These are phyloP conservation scores for Dioctria rufipes DNA, from an alignment of 2,888 invertebrate genomes.

Conservation along the genomic window DNA sequence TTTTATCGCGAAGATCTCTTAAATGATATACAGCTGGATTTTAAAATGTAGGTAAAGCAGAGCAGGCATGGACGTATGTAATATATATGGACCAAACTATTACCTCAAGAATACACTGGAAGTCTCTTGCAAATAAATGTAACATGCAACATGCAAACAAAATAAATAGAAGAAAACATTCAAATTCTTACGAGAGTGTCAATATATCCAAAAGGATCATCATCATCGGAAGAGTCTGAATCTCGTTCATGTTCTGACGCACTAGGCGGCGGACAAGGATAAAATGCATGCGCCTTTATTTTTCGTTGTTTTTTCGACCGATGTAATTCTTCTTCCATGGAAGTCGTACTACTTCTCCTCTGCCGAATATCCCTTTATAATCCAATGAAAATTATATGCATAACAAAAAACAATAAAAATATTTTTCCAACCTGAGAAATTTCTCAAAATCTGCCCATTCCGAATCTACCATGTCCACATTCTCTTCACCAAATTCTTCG, in stretches of 20 bases:
- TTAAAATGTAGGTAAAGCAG: no score
- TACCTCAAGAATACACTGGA: background rate
- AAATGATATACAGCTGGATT: no score
- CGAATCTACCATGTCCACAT: constrained; percentile 69
- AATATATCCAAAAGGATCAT: constrained; percentile 70
- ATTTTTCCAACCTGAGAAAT: constrained; percentile 62
- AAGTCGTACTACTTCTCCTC: constrained; percentile 67
- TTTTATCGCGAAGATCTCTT: no score
- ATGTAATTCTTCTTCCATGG: constrained; percentile 68
- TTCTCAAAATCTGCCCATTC: constrained; percentile 71
- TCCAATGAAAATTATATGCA: constrained; percentile 26
- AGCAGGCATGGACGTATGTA: no score
- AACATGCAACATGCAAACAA: constrained; percentile 46
- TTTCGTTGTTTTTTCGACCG: constrained; percentile 66
- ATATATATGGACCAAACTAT: background rate
- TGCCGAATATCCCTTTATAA: constrained; percentile 67
- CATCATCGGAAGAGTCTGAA: constrained; percentile 67
- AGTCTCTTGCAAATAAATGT: background rate
- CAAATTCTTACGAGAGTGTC: constrained; percentile 69
- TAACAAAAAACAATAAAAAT: constrained; percentile 4
- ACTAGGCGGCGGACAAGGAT: constrained; percentile 69
- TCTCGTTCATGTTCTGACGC: constrained; percentile 66
- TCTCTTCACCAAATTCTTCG: constrained; percentile 71
- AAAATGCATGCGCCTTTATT: constrained; percentile 69
- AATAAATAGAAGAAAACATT: constrained; percentile 18